These are phyloP conservation scores for Caenorhabditis drosophilae DNA, from an alignment of 2,888 invertebrate species.

Conservation along the genomic window DNA sequence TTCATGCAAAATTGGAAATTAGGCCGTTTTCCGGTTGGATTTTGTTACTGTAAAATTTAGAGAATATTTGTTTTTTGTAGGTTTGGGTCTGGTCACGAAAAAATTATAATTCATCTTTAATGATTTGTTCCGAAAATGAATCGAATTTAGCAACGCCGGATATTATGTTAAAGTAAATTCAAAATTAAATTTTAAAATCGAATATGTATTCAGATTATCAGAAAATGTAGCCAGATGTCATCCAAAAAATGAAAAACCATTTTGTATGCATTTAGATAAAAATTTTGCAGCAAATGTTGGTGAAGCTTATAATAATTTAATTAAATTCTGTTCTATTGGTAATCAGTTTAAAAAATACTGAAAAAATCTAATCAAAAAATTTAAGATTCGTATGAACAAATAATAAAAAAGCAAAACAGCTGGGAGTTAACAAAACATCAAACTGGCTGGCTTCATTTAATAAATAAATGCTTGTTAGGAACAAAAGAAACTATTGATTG, in stretches of 20 bases:
- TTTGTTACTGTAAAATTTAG: too few species aligned
- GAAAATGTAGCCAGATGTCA: constrained; percentile 26
- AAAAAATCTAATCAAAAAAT: background rate
- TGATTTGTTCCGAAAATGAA: constrained; percentile 27
- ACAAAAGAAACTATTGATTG: constrained; percentile 33
- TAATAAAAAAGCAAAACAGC: constrained; percentile 34
- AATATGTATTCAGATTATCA: constrained; percentile 2
- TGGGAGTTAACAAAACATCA: constrained; percentile 71
- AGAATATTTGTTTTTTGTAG: constrained; percentile 4
- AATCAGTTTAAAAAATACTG: background rate
- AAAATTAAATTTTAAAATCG: background rate
- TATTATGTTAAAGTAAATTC: constrained; percentile 19
- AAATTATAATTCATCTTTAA: constrained; percentile 14
- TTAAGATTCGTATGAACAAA: constrained; percentile 67
- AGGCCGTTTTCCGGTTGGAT: constrained; percentile 41
- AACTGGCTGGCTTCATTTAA: constrained; percentile 84
- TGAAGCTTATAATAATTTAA: constrained; percentile 30
- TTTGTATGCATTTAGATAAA: constrained; percentile 19
- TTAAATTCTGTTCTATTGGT: constrained; percentile 44
- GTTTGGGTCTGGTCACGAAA: constrained; percentile 33
- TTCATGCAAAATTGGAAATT: constrained; percentile 30
- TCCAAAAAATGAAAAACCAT: constrained; percentile 12
- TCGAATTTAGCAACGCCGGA: constrained; percentile 24
- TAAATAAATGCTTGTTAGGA: constrained; percentile 69
- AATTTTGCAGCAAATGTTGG: constrained; percentile 15